Evolutionary conservation across 2,888 invertebrate species (phyloP).

Genomic region (Patella pellucida): DNA sequence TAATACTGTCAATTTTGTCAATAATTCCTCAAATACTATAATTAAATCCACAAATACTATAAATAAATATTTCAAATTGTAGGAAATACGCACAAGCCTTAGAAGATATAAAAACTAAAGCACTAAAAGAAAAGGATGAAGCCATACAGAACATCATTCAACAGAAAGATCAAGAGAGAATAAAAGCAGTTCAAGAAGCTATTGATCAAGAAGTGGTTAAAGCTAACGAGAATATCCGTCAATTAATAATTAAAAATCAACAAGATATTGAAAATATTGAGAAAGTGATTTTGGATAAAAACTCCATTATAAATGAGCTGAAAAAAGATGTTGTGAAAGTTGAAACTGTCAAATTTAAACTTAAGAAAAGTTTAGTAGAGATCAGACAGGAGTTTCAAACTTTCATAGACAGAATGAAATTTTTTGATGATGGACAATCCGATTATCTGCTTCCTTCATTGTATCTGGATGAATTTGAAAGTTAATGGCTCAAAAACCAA

Average conservation of each 20-base stretch:
- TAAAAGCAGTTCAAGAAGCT: constrained; percentile 46
- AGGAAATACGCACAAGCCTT: constrained; percentile 43
- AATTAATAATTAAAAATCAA: constrained; percentile 42
- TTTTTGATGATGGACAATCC: constrained; percentile 48
- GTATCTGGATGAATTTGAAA: constrained; percentile 50
- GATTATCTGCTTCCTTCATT: constrained; percentile 54
- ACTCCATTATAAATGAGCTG: constrained; percentile 35
- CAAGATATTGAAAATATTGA: constrained; percentile 40
- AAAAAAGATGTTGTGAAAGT: constrained; percentile 36
- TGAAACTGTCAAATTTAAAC: constrained; percentile 40
- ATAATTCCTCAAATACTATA: too few species aligned
- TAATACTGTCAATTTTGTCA: too few species aligned
- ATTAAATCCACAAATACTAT: too few species aligned
- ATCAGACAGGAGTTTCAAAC: constrained; percentile 52
- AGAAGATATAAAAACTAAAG: constrained; percentile 34
- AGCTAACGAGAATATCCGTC: constrained; percentile 43
- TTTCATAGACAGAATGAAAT: constrained; percentile 52
- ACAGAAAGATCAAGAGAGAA: constrained; percentile 45
- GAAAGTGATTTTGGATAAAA: constrained; percentile 35
- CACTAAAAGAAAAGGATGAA: constrained; percentile 35
- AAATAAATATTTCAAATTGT: background rate
- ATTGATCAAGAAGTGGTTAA: constrained; percentile 44
- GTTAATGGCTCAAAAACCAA: too few species aligned
- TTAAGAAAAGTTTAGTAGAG: constrained; percentile 47
- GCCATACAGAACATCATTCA: constrained; percentile 39